Evolutionary conservation across 2,113 vertebrate genomes (phyloP).

Genomic region (Odocoileus hemionus): DNA sequence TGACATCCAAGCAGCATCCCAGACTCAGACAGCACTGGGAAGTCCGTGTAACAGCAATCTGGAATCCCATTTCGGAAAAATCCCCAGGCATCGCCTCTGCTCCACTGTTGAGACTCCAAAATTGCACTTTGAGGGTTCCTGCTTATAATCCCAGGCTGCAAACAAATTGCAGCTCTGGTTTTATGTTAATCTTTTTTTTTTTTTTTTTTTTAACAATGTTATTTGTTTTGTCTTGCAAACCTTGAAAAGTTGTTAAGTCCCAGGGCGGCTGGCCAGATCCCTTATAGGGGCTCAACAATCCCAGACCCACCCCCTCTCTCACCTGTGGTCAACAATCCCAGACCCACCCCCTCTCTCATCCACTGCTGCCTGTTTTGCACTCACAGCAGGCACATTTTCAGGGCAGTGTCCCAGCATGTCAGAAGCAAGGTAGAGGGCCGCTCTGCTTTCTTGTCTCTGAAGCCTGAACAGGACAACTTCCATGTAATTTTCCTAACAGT

Average conservation of each 20-base stretch:
- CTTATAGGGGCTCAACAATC: background rate
- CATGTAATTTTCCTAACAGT: background rate
- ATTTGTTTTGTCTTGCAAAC: background rate
- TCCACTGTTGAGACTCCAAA: background rate
- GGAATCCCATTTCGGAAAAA: background rate
- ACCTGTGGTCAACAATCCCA: background rate
- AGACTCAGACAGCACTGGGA: background rate
- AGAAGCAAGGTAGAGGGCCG: background rate
- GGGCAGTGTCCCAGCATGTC: background rate
- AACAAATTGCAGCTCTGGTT: background rate
- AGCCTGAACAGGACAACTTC: background rate
- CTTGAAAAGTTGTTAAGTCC: background rate
- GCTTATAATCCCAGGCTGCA: background rate
- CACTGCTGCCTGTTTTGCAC: background rate
- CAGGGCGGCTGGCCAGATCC: background rate
- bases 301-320: background rate
- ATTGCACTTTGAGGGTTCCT: background rate
- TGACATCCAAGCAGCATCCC: background rate
- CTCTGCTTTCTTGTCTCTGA: background rate
- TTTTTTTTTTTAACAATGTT: background rate
- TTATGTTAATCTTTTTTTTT: background rate
- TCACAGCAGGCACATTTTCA: background rate
- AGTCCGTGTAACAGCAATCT: background rate
- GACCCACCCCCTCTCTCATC: background rate
- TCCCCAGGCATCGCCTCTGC: rapidly evolving